phyloP scores from a whole-genome alignment of 2,888 invertebrate genomes.

The Polymixis lichenea region DNA sequence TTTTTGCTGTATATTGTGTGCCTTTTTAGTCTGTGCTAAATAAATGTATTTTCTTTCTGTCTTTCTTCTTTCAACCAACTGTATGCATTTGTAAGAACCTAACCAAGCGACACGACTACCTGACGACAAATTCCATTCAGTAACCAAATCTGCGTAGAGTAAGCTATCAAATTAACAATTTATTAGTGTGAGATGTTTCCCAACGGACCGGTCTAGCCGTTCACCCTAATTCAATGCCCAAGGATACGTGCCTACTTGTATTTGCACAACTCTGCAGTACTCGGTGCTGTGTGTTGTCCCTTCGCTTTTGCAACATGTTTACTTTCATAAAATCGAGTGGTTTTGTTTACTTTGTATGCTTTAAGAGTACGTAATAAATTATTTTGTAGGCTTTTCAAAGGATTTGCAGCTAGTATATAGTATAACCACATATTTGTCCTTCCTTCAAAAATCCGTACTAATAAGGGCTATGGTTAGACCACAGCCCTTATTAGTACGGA shows the following conservation, averaged over 20 bases:
- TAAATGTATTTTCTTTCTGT: too few relatives aligned
- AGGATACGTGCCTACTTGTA: constrained; percentile 71
- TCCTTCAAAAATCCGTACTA: too few relatives aligned
- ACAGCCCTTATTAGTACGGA: too few relatives aligned
- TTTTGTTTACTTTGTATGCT: constrained; percentile 37
- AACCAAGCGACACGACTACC: constrained; percentile 10
- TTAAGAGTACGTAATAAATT: constrained; percentile 20
- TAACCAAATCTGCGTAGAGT: constrained; percentile 37
- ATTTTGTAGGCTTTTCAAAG: background rate
- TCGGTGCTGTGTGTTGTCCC: constrained; percentile 65
- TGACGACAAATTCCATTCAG: constrained; percentile 31
- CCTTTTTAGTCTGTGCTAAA: too few relatives aligned
- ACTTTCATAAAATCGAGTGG: constrained; percentile 65
- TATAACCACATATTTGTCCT: too few relatives aligned
- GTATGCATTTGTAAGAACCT: background rate
- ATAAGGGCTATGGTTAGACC: too few relatives aligned
- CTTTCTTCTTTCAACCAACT: too few relatives aligned
- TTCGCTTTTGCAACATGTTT: constrained; percentile 73
- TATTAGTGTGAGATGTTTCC: constrained; percentile 57
- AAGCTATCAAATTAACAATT: constrained; percentile 63
- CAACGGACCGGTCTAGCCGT: constrained; percentile 71
- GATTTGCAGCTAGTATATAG: background rate
- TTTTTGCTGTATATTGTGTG: too few relatives aligned
- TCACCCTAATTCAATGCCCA: constrained; percentile 77
- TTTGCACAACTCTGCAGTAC: constrained; percentile 71